Base-by-base conservation (phyloP, 2,888 invertebrate genomes). In the Xestia c-nigrum region DNA sequence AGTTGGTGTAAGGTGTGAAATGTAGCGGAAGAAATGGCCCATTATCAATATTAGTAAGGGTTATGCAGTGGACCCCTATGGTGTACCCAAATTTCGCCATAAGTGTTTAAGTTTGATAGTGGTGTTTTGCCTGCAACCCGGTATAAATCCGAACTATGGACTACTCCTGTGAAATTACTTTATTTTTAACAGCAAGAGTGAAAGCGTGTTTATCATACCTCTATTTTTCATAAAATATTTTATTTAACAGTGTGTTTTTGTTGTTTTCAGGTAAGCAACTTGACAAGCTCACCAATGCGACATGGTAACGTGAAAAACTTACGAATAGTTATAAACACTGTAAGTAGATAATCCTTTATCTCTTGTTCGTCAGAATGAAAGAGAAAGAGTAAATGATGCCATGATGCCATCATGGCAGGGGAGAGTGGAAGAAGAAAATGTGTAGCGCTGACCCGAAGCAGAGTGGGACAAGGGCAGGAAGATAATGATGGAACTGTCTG, bases 241-340 rank as follows among this genome's bases (percentile, higher is more conserved):
- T 0, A 24, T 31, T 0, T 40, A 21, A 59, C 10, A 50, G 10
- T 46, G 21, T 0, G 0, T 19, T 47, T 70, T 61, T 64, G 1
- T 78, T 69, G 5, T 40, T 84, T 84, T 52, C 83, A 84, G 85
- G 83, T 84, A 84, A 82, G 85, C 74, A 19, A 40, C 57, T 40
- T 0, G 0, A 46, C 16, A 16, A 43, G 1, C 19, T 1, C 16
- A 64, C 55, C 3, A 9, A 40, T n/a, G 0, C 21, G 0, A 5
- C 2, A 67, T 38, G 83, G 85, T 84, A 82, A 74, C 12, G 78
- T 77, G 14, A 31, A 38, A 16, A 31, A 1, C 1, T 19, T 31
- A 31, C 31, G 31, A 31, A 31, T 31, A 5, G n/a, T 24, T 24
- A 6, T 1, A 69, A 19, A 3, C 3, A n/a, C 31, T 31, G 31